These are phyloP conservation scores for Strix occidentalis DNA, from an alignment of 2,797 vertebrate species.

Conservation along the genomic window DNA sequence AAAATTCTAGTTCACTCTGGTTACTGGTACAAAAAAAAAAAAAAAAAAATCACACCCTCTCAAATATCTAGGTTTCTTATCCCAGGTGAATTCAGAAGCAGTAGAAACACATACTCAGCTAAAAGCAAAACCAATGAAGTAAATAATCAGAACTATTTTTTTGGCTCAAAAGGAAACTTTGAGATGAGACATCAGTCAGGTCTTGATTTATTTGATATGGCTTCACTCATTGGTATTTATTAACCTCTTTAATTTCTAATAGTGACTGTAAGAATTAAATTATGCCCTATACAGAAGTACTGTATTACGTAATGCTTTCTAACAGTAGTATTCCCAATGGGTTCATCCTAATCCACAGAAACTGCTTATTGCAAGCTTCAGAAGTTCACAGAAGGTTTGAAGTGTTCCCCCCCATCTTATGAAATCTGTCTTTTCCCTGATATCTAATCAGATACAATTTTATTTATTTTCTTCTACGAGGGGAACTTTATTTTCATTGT, in stretches of 20 bases:
- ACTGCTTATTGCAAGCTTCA: background rate
- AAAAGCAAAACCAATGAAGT: background rate
- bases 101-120: background rate
- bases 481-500: background rate
- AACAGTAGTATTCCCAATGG: background rate
- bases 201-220: background rate
- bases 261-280: background rate
- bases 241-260: background rate
- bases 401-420: background rate
- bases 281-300: background rate
- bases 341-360: background rate
- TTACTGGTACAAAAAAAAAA: background rate
- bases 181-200: background rate
- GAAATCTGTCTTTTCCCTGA: background rate
- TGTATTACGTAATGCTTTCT: background rate
- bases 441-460: background rate
- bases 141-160: background rate
- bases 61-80: background rate
- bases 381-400: background rate
- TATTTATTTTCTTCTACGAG: background rate
- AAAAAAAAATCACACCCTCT: background rate
- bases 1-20: background rate
- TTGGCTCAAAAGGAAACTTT: background rate
- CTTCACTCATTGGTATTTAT: background rate
- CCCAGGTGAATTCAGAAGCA: background rate